These are phyloP conservation scores for Bilobella aurantiaca DNA, from an alignment of 1,140 invertebrate genomes.

Conservation along the genomic window DNA sequence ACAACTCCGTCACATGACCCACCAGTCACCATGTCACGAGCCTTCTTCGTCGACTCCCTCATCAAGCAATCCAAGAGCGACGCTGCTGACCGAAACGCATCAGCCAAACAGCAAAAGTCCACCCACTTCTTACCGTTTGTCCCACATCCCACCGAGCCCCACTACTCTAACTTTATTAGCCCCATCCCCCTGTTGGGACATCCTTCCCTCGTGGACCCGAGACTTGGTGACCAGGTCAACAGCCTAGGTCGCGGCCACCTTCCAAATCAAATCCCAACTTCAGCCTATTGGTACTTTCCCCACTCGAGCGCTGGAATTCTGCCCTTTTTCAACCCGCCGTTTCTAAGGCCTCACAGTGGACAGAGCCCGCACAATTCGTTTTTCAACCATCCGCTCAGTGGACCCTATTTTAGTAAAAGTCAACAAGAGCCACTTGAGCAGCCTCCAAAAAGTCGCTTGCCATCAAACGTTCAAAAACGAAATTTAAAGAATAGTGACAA, in stretches of 20 bases:
- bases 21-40: constrained; percentile 17
- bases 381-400: neutral
- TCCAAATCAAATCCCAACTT: constrained; percentile 2
- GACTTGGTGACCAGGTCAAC: neutral
- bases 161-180: constrained; percentile 5
- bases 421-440: too few species aligned
- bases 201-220: neutral
- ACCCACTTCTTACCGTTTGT: neutral
- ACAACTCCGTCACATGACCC: neutral
- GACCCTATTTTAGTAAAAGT: too few species aligned
- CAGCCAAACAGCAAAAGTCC: neutral
- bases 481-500: too few species aligned
- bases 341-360: neutral
- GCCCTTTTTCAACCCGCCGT: neutral
- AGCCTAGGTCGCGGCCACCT: neutral
- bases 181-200: neutral
- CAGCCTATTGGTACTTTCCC: constrained; percentile 6
- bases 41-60: constrained; percentile 28
- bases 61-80: constrained; percentile 21
- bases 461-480: too few species aligned
- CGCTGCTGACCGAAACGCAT: neutral
- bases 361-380: neutral
- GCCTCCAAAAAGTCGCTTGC: too few species aligned
- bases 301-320: neutral
- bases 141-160: neutral